A percentile compares a stretch with the other conserved stretches of the same genome.
Conservation (phyloP, 2,113 vertebrate species). For the Oreochromis spilurus region DNA sequence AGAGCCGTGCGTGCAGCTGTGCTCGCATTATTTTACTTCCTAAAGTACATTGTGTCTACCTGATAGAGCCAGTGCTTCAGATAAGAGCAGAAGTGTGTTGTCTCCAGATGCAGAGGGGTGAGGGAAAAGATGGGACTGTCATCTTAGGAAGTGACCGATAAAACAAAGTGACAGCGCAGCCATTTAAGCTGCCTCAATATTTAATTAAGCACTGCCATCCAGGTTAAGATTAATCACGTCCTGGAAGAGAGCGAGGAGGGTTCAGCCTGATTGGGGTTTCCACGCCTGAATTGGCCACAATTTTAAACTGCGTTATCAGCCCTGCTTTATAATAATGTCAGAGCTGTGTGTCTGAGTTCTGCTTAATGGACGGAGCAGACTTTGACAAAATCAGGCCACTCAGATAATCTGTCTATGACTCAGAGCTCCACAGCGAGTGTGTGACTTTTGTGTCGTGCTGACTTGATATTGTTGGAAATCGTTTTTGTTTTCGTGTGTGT, state of each 20-base stretch:
- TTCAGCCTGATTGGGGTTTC: constrained; percentile 8
- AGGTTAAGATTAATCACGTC: constrained; percentile 55
- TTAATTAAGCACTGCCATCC: constrained; percentile 56
- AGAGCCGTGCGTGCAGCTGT: not conserved
- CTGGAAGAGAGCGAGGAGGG: not conserved
- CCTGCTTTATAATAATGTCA: not conserved
- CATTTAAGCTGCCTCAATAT: constrained; percentile 52
- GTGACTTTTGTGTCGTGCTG: not conserved
- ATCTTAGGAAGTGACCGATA: constrained; percentile 27
- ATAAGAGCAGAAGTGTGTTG: not conserved
- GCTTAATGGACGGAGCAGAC: not conserved
- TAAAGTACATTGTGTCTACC: not conserved
- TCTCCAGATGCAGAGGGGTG: not conserved
- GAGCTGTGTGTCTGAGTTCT: not conserved
- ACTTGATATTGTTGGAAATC: not conserved
- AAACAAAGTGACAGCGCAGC: constrained; percentile 13
- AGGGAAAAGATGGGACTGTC: constrained; percentile 13
- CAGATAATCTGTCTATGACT: not conserved
- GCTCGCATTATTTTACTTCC: not conserved
- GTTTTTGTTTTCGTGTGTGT: not conserved
- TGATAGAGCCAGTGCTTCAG: not conserved
- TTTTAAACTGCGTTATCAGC: not conserved
- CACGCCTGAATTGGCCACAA: constrained; percentile 5
- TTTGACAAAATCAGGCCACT: not conserved
- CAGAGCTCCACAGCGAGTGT: not conserved